These are phyloP conservation scores for Distichodus sexfasciatus DNA, from an alignment of 2,797 vertebrate genomes.

Conservation along the genomic window DNA sequence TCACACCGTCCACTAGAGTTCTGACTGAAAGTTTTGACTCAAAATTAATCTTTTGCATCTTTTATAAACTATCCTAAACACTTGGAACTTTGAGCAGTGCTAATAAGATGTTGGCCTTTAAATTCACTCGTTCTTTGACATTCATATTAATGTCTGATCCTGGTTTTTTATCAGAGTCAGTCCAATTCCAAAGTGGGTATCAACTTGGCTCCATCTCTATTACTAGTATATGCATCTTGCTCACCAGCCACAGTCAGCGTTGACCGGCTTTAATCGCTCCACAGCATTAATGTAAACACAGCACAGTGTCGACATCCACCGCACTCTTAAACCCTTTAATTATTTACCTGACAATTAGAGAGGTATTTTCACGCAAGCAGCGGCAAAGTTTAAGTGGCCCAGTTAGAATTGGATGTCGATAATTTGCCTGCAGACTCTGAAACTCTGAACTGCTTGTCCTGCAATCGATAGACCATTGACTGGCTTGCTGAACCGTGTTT, in stretches of 20 bases:
- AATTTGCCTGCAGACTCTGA: slow-evolving; percentile 50
- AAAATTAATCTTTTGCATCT: too few species aligned
- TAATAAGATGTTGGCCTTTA: too few species aligned
- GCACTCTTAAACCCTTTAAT: slow-evolving; percentile 27
- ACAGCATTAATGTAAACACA: slow-evolving; percentile 17
- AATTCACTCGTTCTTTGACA: too few species aligned
- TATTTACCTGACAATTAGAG: slow-evolving; percentile 45
- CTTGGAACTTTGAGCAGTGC: too few species aligned
- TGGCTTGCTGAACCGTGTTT: slow-evolving; percentile 49
- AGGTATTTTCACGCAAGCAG: slow-evolving; percentile 9
- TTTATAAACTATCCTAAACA: too few species aligned
- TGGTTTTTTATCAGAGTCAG: too few species aligned
- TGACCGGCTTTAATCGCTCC: slow-evolving; percentile 26
- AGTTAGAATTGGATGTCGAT: slow-evolving; percentile 61
- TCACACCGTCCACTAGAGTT: too few species aligned
- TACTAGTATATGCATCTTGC: neutral
- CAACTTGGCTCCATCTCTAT: too few species aligned
- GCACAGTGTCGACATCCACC: slow-evolving; percentile 11
- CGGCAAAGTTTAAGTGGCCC: slow-evolving; percentile 43
- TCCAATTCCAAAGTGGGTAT: too few species aligned
- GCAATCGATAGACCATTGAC: slow-evolving; percentile 65
- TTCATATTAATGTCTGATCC: too few species aligned
- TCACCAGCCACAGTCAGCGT: neutral
- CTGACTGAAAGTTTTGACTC: too few species aligned
- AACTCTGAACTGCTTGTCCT: slow-evolving; percentile 48